Evolutionary conservation across 2,797 vertebrate genomes (phyloP).

Genomic region (Synaphobranchus kaupii): DNA sequence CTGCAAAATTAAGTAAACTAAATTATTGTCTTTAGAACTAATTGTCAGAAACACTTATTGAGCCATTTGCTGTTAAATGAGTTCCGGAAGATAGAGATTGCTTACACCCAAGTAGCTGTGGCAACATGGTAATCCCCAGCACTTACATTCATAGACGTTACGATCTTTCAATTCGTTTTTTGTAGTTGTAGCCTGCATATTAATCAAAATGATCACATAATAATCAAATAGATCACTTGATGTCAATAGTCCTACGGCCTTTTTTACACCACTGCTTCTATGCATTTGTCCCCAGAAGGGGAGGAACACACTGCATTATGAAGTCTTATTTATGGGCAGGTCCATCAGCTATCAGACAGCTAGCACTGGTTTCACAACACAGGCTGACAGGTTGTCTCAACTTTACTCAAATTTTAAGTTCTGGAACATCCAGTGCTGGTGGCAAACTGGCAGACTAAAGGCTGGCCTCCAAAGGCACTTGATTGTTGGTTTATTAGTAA

Average conservation of each 20-base stretch:
- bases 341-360: not conserved
- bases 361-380: not conserved
- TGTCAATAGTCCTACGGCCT: not conserved
- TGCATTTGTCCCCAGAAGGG: not conserved
- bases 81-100: not conserved
- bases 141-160: not conserved
- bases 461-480: slow-evolving; percentile 35
- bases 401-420: not conserved
- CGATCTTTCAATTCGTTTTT: not conserved
- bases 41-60: not conserved
- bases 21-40: not conserved
- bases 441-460: slow-evolving; percentile 4
- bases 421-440: not conserved
- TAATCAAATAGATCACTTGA: not conserved
- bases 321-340: not conserved
- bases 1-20: not conserved
- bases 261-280: not conserved
- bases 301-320: not conserved
- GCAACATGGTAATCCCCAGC: not conserved
- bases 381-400: not conserved
- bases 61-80: not conserved
- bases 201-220: not conserved
- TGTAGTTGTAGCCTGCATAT: not conserved
- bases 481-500: slow-evolving; percentile 41
- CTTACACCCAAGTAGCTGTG: not conserved